These are phyloP conservation scores for Bagarius yarrelli DNA, from an alignment of 2,113 vertebrate species.

Conservation along the genomic window DNA sequence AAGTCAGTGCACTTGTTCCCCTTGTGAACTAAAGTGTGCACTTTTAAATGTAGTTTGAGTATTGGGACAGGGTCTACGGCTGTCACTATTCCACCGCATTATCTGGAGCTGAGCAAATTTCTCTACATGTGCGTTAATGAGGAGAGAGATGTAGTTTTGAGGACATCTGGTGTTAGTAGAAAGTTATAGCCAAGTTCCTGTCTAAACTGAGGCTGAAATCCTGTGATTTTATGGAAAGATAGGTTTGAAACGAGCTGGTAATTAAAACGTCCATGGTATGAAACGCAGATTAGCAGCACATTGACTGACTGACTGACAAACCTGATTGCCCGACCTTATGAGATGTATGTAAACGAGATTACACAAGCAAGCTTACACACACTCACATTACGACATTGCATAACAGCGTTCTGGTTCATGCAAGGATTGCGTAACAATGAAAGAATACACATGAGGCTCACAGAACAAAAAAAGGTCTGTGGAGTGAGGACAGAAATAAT, in stretches of 20 bases:
- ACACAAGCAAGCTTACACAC: not conserved
- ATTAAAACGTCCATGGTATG: not conserved
- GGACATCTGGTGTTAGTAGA: too few relatives aligned
- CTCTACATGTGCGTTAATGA: too few relatives aligned
- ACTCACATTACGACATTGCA: not conserved
- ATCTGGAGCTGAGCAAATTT: too few relatives aligned
- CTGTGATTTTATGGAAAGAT: not conserved
- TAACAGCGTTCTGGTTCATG: constrained; percentile 1
- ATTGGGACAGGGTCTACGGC: too few relatives aligned
- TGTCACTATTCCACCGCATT: too few relatives aligned
- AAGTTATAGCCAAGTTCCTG: too few relatives aligned
- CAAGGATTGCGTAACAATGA: not conserved
- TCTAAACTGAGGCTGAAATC: too few relatives aligned
- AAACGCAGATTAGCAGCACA: not conserved
- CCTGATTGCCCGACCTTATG: not conserved
- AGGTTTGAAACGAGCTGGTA: not conserved
- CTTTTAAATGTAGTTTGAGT: too few relatives aligned
- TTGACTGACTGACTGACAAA: not conserved
- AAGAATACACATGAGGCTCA: not conserved
- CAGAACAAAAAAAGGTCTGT: not conserved
- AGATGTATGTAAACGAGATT: not conserved
- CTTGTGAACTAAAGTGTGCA: too few relatives aligned
- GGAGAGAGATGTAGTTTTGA: too few relatives aligned
- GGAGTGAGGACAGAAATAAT: not conserved
- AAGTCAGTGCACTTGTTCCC: too few relatives aligned